Conservation (phyloP, 2,113 vertebrate genomes). For the Gopherus evgoodei region DNA sequence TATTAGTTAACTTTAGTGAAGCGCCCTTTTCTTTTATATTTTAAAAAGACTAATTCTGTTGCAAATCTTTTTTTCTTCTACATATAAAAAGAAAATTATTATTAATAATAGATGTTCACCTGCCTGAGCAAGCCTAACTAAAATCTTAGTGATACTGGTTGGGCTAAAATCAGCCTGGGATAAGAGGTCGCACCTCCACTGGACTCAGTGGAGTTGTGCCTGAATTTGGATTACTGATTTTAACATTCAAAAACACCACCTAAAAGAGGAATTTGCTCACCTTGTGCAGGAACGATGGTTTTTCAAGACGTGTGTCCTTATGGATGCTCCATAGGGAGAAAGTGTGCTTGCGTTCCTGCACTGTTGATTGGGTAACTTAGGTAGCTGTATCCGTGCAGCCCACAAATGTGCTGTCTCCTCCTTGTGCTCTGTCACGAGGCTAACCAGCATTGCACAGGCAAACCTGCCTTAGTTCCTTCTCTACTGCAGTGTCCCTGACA, state of each 20-base stretch:
- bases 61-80: not conserved
- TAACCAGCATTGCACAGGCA: too few species aligned
- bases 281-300: too few species aligned
- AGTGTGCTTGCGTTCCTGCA: too few species aligned
- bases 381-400: too few species aligned
- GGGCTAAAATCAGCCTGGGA: not conserved
- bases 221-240: not conserved
- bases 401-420: too few species aligned
- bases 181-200: not conserved
- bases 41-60: not conserved
- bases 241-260: not conserved
- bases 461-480: too few species aligned
- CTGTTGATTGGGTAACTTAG: too few species aligned
- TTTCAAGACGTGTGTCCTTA: too few species aligned
- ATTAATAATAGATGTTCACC: not conserved
- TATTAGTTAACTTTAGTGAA: not conserved
- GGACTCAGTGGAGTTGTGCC: not conserved
- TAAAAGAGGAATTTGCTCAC: not conserved
- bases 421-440: too few species aligned
- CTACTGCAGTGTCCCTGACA: too few species aligned
- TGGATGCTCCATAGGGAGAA: too few species aligned
- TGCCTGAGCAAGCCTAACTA: not conserved
- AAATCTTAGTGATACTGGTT: rapidly evolving
- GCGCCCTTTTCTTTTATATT: not conserved
- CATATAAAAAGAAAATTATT: not conserved